phyloP scores from a whole-genome alignment of 92 coral and sea anemone genomes.

The Parazoanthus swiftii region DNA sequence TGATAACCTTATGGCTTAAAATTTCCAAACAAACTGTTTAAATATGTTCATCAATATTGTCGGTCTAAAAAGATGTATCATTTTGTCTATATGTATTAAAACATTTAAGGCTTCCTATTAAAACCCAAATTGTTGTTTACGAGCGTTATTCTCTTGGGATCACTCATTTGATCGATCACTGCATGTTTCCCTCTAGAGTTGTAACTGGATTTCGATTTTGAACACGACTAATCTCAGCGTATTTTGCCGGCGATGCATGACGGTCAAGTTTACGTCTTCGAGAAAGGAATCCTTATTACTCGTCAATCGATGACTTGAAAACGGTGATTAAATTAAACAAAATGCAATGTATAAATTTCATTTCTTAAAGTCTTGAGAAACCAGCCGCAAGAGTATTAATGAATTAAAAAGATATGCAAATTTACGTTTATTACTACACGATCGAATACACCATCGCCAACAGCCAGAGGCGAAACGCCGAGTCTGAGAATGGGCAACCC shows the following conservation, averaged over 20 bases:
- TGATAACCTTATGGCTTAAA: not conserved
- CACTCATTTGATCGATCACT: not conserved
- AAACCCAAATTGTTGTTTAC: too few relatives aligned
- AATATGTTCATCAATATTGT: not conserved
- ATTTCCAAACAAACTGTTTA: constrained; percentile 5
- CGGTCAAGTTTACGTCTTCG: not conserved
- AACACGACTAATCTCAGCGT: not conserved
- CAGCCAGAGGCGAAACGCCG: not conserved
- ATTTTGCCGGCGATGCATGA: not conserved
- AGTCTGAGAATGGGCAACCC: too few relatives aligned
- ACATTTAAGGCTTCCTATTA: not conserved
- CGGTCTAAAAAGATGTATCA: not conserved
- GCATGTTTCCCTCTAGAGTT: not conserved
- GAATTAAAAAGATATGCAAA: not conserved
- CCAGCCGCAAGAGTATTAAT: not conserved
- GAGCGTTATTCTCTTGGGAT: not conserved
- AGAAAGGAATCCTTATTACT: not conserved
- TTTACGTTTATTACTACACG: not conserved
- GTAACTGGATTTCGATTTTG: not conserved
- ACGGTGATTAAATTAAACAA: not conserved
- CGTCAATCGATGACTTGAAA: not conserved
- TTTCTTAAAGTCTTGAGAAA: not conserved
- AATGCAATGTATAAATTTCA: too few relatives aligned
- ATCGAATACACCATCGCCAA: not conserved
- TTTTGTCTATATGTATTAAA: not conserved